A percentile compares a stretch with the other conserved stretches of the same genome.
phyloP scores from a whole-genome alignment of 2,888 invertebrate genomes.

The Yponomeuta malinellus region DNA sequence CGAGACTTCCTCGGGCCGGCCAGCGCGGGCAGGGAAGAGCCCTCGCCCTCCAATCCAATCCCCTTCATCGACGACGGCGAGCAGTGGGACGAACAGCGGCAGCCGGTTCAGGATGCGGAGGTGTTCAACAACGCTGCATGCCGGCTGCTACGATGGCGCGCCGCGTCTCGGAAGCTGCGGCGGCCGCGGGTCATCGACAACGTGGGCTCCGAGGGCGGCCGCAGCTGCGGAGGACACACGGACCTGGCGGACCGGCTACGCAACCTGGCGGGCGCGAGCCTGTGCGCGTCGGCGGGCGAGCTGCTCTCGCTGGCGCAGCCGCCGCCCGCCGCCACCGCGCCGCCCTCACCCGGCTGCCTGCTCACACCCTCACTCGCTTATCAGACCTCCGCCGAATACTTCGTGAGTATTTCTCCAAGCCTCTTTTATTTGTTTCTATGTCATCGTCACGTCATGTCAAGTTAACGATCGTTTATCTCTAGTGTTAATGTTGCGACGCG shows the following conservation, averaged over 20 bases:
- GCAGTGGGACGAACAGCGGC: no score
- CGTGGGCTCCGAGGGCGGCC: conserved; percentile 44
- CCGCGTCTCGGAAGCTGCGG: conserved; percentile 67
- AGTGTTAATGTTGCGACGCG: no score
- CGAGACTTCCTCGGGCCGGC: conserved; percentile 52
- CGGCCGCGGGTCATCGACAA: conserved; percentile 69
- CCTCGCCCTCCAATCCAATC: conserved; percentile 43
- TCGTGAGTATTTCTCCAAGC: conserved; percentile 43
- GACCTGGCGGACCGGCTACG: conserved; percentile 65
- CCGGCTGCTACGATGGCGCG: conserved; percentile 67
- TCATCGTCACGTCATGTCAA: no score
- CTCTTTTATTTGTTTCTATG: no score
- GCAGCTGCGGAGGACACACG: conserved; percentile 48
- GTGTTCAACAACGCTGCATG: conserved; percentile 64
- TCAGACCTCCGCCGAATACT: conserved; percentile 60
- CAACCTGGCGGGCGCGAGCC: conserved; percentile 62
- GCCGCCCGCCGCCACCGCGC: conserved; percentile 66
- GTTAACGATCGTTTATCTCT: no score
- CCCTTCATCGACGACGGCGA: conserved; percentile 56
- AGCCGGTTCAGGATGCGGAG: conserved; percentile 35
- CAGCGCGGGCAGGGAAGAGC: conserved; percentile 22
- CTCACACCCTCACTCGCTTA: conserved; percentile 64
- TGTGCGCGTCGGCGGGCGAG: conserved; percentile 54
- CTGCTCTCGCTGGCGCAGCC: conserved; percentile 64
- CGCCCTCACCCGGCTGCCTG: conserved; percentile 65